Base-by-base conservation (phyloP, 2,113 vertebrate genomes). In the Dissostichus mawsoni region DNA sequence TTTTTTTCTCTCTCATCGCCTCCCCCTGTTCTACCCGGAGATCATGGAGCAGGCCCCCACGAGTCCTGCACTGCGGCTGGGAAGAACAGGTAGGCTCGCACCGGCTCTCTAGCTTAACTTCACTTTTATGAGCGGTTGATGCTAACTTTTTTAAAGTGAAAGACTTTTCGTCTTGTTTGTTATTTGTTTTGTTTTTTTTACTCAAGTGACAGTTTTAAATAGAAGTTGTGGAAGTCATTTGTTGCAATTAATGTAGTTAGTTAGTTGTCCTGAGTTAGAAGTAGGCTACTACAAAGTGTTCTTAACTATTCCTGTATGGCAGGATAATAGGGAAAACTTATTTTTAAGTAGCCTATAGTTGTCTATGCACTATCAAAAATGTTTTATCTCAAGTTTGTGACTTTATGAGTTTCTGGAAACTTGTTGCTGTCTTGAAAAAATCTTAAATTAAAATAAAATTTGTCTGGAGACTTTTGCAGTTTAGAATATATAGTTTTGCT, bases 1-100 rank as follows among this genome's bases (percentile, higher is more conserved):
- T 56, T 56, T 25, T 16, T 23, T 10, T 8, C 77, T 77, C 64
- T 84, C 69, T 88, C 85, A 80, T 82, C 90, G 67, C 88, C 88
- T 92, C 90, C 91, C 90, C 89, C 90, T 83, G 79, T 90, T 91
- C 89, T 85, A 81, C 78, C 94, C 94, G 90, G 84, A 78, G 88
- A 93, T 85, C 92, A 98, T 98, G 98, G 97, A 98, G 92, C 93
- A 96, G 94, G 96, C 97, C 88, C 96, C 96, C 94, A 95, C 91
- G 95, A 96, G 95, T 92, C 85, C 92, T 82, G 86, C 95, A 70
- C 90, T 96, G 87, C 96, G 96, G 92, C 94, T 94, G 88, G 94
- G 96, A 90, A 97, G 97, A 94, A 96, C 97, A 97, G 98, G 97
- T 99, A 97, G 94, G 97, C 68, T 89, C 69, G 57, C 83, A 78